These are phyloP conservation scores for Himalopsyche tibetana DNA, from an alignment of 2,888 invertebrate species.

Conservation along the genomic window DNA sequence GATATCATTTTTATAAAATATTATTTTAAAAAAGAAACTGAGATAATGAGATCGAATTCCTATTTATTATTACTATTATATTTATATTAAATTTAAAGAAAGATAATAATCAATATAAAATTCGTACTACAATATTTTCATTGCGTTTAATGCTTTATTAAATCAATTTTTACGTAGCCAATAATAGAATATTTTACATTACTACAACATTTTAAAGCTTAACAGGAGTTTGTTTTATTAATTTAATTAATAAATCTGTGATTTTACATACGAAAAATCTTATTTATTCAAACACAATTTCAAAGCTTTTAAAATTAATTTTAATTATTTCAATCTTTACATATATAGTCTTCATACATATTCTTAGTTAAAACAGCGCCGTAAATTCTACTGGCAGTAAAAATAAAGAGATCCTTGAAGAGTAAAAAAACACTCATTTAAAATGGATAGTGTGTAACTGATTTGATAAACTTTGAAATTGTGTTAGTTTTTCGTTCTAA, in stretches of 20 bases:
- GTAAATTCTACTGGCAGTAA: no score
- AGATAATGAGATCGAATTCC: slow-evolving; percentile 51
- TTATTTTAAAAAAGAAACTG: slow-evolving; percentile 48
- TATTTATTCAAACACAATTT: not conserved
- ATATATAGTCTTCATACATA: no score
- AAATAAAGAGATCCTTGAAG: no score
- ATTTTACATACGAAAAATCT: not conserved
- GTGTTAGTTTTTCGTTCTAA: not conserved
- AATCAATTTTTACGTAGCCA: slow-evolving; percentile 68
- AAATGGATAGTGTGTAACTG: no score
- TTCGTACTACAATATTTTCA: slow-evolving; percentile 72
- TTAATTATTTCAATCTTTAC: no score
- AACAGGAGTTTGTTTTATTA: slow-evolving; percentile 29
- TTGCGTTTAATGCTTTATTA: slow-evolving; percentile 77
- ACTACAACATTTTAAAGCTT: slow-evolving; percentile 44
- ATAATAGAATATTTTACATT: slow-evolving; percentile 64
- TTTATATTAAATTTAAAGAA: slow-evolving; percentile 68
- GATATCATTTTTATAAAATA: slow-evolving; percentile 56
- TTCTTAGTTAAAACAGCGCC: no score
- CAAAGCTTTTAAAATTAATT: not conserved
- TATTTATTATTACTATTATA: slow-evolving; percentile 61
- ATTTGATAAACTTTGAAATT: no score
- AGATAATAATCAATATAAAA: slow-evolving; percentile 35
- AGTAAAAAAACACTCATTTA: no score
- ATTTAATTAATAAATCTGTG: not conserved